These are phyloP conservation scores for Eupithecia exiguata DNA, from an alignment of 2,888 invertebrate species.

Conservation along the genomic window DNA sequence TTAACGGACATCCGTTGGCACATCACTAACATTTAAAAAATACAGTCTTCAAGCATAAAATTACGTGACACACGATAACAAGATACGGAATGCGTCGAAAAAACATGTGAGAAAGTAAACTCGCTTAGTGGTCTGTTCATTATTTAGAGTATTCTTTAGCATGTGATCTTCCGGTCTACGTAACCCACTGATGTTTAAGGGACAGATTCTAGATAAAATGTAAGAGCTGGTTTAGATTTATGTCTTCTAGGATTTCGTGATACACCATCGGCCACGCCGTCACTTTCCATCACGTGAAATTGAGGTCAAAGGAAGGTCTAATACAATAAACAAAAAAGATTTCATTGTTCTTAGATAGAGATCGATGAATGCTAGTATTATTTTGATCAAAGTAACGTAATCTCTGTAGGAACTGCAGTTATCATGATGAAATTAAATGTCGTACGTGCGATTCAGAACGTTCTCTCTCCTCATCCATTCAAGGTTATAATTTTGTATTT, in stretches of 20 bases:
- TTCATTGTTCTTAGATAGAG: background rate
- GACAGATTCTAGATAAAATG: constrained; percentile 28
- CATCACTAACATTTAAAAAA: constrained; percentile 17
- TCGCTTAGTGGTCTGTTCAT: constrained; percentile 46
- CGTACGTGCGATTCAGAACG: background rate
- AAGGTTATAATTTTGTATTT: background rate
- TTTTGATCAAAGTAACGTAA: background rate
- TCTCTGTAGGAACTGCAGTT: background rate
- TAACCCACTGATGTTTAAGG: constrained; percentile 58
- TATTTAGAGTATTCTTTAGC: constrained; percentile 66
- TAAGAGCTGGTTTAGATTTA: constrained; percentile 16
- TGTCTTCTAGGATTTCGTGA: background rate
- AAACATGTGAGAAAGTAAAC: constrained; percentile 58
- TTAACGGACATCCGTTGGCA: constrained; percentile 1
- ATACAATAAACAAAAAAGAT: too few species aligned
- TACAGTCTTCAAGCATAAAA: constrained; percentile 12
- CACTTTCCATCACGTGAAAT: background rate
- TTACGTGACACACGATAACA: constrained; percentile 43
- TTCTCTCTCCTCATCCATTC: background rate
- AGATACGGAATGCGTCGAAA: constrained; percentile 54
- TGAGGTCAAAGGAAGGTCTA: background rate
- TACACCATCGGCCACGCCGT: background rate
- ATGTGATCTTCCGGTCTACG: constrained; percentile 65
- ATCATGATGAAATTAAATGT: background rate
- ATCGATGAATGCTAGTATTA: background rate